phyloP scores from a whole-genome alignment of 1,140 invertebrate genomes.

The Drosophila kurseongensis region DNA sequence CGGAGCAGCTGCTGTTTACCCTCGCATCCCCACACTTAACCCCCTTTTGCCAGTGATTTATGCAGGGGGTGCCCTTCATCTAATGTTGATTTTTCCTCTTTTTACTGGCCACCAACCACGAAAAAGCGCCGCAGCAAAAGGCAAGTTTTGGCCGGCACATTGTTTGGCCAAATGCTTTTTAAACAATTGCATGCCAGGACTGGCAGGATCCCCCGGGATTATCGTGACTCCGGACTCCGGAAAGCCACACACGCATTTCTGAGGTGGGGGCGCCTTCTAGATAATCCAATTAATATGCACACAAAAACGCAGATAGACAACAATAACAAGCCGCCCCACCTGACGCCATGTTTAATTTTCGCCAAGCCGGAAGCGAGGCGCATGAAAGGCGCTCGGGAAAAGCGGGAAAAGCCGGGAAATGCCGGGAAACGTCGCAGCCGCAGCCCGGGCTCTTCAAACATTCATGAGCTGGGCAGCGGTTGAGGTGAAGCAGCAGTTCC shows the following conservation, averaged over 20 bases:
- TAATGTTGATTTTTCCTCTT: constrained; percentile 80
- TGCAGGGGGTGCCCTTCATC: constrained; percentile 47
- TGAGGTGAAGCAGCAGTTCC: constrained; percentile 15
- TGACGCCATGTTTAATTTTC: constrained; percentile 52
- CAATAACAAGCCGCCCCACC: constrained; percentile 43
- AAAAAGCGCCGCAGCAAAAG: constrained; percentile 2
- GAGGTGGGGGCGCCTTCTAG: constrained; percentile 47
- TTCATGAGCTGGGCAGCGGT: constrained; percentile 51
- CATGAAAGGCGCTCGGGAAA: constrained; percentile 30
- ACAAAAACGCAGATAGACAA: constrained; percentile 71
- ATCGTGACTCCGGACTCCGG: constrained; percentile 55
- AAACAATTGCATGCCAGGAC: constrained; percentile 75
- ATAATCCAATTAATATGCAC: constrained; percentile 82
- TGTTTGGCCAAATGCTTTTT: constrained; percentile 80
- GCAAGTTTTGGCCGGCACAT: constrained; percentile 16
- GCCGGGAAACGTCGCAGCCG: constrained; percentile 43
- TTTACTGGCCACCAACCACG: constrained; percentile 49
- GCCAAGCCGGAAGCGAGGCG: constrained; percentile 35
- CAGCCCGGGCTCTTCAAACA: constrained; percentile 39
- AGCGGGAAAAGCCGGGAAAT: constrained; percentile 18
- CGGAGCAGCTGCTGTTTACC: constrained; percentile 44
- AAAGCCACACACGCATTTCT: constrained; percentile 31
- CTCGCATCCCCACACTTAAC: constrained; percentile 11
- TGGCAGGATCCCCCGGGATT: constrained; percentile 66
- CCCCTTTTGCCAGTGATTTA: constrained; percentile 58